phyloP scores from a whole-genome alignment of 2,113 vertebrate genomes.

The Hoplias malabaricus region DNA sequence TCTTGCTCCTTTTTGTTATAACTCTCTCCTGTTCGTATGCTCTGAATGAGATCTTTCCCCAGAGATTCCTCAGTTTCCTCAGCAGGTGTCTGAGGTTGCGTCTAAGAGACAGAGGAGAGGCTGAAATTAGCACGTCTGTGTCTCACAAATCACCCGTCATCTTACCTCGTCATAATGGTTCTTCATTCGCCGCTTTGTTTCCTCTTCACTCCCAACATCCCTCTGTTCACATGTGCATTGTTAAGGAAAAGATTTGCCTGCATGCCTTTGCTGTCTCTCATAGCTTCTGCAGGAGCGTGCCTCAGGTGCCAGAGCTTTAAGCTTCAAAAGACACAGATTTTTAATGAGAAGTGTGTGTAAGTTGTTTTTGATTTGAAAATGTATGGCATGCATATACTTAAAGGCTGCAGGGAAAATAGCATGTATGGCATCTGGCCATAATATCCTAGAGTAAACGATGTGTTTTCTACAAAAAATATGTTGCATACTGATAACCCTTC shows the following conservation, averaged over 20 bases:
- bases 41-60: conserved; percentile 6
- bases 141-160: neutral
- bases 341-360: neutral
- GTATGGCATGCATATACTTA: neutral
- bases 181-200: neutral
- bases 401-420: neutral
- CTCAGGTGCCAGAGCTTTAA: neutral
- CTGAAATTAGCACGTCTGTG: neutral
- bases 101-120: conserved; percentile 12
- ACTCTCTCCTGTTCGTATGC: conserved; percentile 7
- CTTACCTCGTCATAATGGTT: neutral
- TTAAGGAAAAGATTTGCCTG: neutral
- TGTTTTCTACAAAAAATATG: too few species aligned
- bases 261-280: conserved; percentile 2
- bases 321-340: neutral
- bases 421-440: neutral
- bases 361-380: neutral
- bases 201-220: neutral
- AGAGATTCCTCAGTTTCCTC: conserved; percentile 12
- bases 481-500: neutral
- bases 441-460: neutral
- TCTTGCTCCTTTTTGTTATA: neutral
- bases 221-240: neutral
- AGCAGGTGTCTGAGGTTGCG: neutral
- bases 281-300: neutral